Conservation (phyloP, 2,797 vertebrate genomes). For the Enteromius argenteus region DNA sequence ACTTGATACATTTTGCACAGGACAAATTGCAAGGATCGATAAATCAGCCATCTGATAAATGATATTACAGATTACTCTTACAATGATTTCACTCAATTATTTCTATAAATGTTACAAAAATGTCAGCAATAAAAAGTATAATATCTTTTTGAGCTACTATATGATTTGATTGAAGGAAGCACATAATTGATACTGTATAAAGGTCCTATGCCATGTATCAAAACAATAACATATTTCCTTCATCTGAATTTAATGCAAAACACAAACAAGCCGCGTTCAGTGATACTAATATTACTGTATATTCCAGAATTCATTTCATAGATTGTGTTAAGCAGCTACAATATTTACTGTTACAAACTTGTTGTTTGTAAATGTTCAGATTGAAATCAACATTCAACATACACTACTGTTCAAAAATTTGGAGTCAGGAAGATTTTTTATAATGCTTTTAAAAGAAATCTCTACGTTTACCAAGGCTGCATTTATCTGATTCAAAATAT, state of each 20-base stretch:
- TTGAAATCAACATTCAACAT: neutral
- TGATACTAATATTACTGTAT: neutral
- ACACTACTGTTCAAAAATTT: neutral
- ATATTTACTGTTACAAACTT: neutral
- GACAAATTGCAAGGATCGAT: slow-evolving; percentile 29
- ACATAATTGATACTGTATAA: neutral
- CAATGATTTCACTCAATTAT: slow-evolving; percentile 21
- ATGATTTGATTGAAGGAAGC: slow-evolving; percentile 28
- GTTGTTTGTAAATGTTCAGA: neutral
- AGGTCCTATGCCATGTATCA: slow-evolving; percentile 10
- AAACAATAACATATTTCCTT: slow-evolving; percentile 9
- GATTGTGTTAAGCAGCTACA: neutral
- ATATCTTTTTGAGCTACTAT: slow-evolving; percentile 7
- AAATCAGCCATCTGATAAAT: slow-evolving; percentile 30
- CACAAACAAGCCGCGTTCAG: neutral
- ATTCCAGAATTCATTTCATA: neutral
- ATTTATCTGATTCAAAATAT: neutral
- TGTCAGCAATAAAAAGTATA: slow-evolving; percentile 42
- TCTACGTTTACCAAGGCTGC: neutral
- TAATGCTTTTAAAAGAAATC: neutral
- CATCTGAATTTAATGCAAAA: neutral
- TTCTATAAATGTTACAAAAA: slow-evolving; percentile 54
- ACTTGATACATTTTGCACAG: slow-evolving; percentile 11
- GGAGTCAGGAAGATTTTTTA: neutral
- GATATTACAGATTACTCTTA: slow-evolving; percentile 17